Base-by-base conservation (phyloP, 1,140 invertebrate species). In the Diprion similis region DNA sequence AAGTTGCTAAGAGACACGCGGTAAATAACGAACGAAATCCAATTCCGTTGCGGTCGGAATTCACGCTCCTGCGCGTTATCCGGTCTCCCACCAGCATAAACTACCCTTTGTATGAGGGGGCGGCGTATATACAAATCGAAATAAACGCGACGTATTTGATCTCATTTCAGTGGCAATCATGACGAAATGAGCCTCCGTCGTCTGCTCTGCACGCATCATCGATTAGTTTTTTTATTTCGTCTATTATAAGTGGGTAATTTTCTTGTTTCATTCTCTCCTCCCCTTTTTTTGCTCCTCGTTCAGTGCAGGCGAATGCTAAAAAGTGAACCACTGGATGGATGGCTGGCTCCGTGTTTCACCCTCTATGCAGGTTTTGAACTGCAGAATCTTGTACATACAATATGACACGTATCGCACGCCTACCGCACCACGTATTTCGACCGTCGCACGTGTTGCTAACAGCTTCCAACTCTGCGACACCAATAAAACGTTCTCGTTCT, bases 21-120 rank as follows among this genome's bases (percentile, higher is more conserved):
- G 51, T 59, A 59, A 59, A 59, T 59, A 59, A 59, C 51, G 51
- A 59, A 59, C 51, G 51, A 59, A 59, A 59, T 59, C 51, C 51
- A 59, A 59, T 59, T 17, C 51, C 51, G n/a, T 8, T 59, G 51
- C 51, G 51, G 51, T 59, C 6, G 24, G 24, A 37, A 37, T 37
- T 59, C n/a, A 59, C 11, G 51, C 51, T 13, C 51, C n/a, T 59
- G 51, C 51, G 51, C 51, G n/a, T 37, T 37, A 37, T 37, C 24
- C 24, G 24, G 1, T 37, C 24, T 37, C 24, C 24, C 9, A 8
- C 51, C 51, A 13, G 51, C 51, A 59, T 59, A 59, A 15, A 59
- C 51, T 59, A 59, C 24, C n/a, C 11, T 9, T 4, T 17, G 9
- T 59, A 59, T 17, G 51, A 9, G 24, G 24, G 9, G 51, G 11